Base-by-base conservation (phyloP, 1,140 invertebrate species). In the Drosophila murphyi region DNA sequence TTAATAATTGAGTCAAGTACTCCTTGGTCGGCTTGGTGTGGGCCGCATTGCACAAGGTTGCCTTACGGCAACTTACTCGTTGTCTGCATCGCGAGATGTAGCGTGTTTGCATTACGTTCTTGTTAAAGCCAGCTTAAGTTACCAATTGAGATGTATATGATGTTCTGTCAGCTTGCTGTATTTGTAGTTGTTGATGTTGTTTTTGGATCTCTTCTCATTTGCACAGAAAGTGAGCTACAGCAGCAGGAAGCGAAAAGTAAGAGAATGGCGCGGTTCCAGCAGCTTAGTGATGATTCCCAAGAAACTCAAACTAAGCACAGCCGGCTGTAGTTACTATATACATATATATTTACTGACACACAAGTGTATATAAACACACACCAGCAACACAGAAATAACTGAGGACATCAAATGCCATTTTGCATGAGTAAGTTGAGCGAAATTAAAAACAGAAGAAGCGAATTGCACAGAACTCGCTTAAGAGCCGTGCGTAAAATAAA, bases 241-340 rank as follows among this genome's bases (percentile, higher is more conserved):
- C 7, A 43, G 41, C 45, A 39, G 37, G 52, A 34, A 48, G 29
- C 59, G 37, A 41, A 60, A 56, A 56, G 29, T 37, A 41, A 52
- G 37, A 45, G 60, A 37, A 55, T 7, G 48, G 43, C 69, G 72
- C 52, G 71, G 48, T 65, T 76, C 59, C 76, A 68, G 63, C 80
- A 89, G 80, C 83, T 88, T 88, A 85, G 64, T 78, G 73, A 72
- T 89, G 85, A 88, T 88, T 89, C 85, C 85, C 83, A 77, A 78
- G 83, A 48, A 83, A 85, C 70, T 74, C 56, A 57, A 83, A 69
- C 50, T 71, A 37, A 80, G 59, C 72, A 43, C 79, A 64, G 65
- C 12, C 20, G 34, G 47, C 37, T 52, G 43, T 59, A 73, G 68
- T 64, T 48, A 65, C 61, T 54, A 10, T 63, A 77, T 37, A 39